Evolutionary conservation across 2,888 invertebrate species (phyloP).

Genomic region (Adela reaumurella): DNA sequence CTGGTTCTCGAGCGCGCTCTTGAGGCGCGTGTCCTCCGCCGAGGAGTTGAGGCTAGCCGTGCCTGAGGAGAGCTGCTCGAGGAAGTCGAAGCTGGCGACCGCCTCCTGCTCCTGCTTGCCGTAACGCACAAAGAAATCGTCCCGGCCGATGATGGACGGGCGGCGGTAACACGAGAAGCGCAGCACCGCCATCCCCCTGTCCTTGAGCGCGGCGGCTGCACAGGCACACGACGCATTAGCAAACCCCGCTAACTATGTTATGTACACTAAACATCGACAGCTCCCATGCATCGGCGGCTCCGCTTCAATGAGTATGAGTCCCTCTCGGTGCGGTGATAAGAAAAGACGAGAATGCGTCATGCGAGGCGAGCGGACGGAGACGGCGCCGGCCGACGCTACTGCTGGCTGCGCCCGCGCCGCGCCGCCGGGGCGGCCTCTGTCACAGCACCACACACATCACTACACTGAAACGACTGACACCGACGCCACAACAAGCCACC

Average conservation of each 20-base stretch:
- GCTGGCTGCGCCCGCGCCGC: neutral
- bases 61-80: slow-evolving; percentile 60
- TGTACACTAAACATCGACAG: neutral
- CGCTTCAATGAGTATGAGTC: neutral
- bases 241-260: slow-evolving; percentile 11
- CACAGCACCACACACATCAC: neutral
- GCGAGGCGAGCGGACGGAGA: neutral
- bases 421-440: neutral
- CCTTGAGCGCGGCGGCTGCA: slow-evolving; percentile 61
- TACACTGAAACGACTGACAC: slow-evolving; percentile 3
- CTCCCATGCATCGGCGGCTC: neutral
- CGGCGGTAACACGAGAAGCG: slow-evolving; percentile 50
- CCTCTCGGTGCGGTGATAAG: slow-evolving; percentile 1
- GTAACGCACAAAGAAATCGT: slow-evolving; percentile 74
- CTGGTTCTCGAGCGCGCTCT: slow-evolving; percentile 8
- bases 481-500: neutral
- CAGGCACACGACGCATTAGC: slow-evolving; percentile 21
- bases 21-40: slow-evolving; percentile 7
- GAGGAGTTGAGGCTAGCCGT: slow-evolving; percentile 16
- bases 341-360: slow-evolving; percentile 2
- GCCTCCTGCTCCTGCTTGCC: slow-evolving; percentile 75
- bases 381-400: neutral
- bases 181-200: slow-evolving; percentile 54
- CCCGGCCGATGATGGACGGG: slow-evolving; percentile 72
- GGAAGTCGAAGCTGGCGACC: slow-evolving; percentile 76